Base-by-base conservation (phyloP, 1,140 invertebrate species). In the Formica selysi region DNA sequence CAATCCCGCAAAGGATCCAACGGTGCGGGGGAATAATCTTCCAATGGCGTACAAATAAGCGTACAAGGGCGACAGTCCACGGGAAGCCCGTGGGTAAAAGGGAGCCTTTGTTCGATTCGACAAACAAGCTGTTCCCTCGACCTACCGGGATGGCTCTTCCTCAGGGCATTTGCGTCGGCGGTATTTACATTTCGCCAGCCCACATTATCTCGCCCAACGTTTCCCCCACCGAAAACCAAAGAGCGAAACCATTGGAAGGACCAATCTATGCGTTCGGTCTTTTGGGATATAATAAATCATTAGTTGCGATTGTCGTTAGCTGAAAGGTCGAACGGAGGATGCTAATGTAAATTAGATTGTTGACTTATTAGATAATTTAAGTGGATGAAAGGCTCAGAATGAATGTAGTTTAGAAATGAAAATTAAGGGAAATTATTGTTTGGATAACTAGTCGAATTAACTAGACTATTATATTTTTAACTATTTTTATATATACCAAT, bases 41-140 rank as follows among this genome's bases (percentile, higher is more conserved):
- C 41, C 84, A 59, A 86, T 64, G 41, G 54, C 57, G 57, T 61
- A 81, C 85, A 81, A 86, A 81, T 81, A 81, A 81, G 65, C 65
- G 64, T 4, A 86, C 76, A 48, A 81, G 78, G 59, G 57, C 29
- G 64, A 78, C 62, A 44, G 61, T 76, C 73, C 36, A 38, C 48
- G 84, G 76, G 44, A 19, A 79, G 76, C 62, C 64, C 62, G 51
- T n/a, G 54, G 41, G 64, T 64, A 10, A 70, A 59, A 86, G 44
- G 51, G 76, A 70, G 76, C 48, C 41, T 86, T 86, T 86, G 65
- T 81, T 86, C 85, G 85, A 70, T 79, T 38, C 61, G 29, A 71
- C 76, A 81, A 86, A 86, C 76, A 81, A 71, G 76, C 57, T 62
- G 71, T 70, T 79, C 76, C 44, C 61, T 41, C 41, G 7, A 22